Evolutionary conservation across 2,113 vertebrate genomes (phyloP), one percentile per base, ranked within the genome.

Genomic region (Engraulis encrasicolus): DNA sequence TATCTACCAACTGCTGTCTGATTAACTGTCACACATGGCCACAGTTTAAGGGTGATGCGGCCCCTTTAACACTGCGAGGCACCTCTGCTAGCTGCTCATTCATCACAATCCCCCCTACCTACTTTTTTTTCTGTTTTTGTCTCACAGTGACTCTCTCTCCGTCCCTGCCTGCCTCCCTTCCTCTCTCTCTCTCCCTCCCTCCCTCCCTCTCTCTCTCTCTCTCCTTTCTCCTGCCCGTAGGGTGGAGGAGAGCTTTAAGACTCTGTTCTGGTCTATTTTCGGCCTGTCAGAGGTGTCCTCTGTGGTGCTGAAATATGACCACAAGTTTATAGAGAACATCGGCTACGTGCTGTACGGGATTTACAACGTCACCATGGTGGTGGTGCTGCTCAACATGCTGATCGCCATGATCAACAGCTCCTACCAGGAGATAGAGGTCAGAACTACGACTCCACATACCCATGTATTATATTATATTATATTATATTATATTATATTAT

Each of bases 391-490:
- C 86, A 97, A 97, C 90, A 97, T 97, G 97, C 92, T 97, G 18
- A 97, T 97, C 84, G 97, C 97, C 45, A 97, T 97, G 97, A 97
- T 97, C 89, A 97, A 97, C 89, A 97, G 97, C 82, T 97, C 97
- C 0, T 97, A 97, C 23, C 97, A 97, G 86, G 97, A 97, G 91
- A 97, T 97, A 12, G 97, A 97, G 96, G 97, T 97, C 92, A 88
- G 87, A 54, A 27, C n/a, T n/a, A n/a, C n/a, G n/a, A n/a, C n/a
- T n/a, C n/a, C n/a, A n/a, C n/a, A n/a, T n/a, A n/a, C n/a, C n/a
- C 78, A 0, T 15, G 0, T 82, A 6, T 37, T 23, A 37, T 77
- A 37, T 50, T 52, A 3, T 45, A 45, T 45, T 45, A 3, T 45
- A 45, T 45, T 45, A 3, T 45, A 45, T 45, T 45, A 3, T 45